Percentiles rank a stretch among this genome's conserved stretches.
phyloP scores from a whole-genome alignment of 1,140 invertebrate species.

The Dolichoris vasculosae region DNA sequence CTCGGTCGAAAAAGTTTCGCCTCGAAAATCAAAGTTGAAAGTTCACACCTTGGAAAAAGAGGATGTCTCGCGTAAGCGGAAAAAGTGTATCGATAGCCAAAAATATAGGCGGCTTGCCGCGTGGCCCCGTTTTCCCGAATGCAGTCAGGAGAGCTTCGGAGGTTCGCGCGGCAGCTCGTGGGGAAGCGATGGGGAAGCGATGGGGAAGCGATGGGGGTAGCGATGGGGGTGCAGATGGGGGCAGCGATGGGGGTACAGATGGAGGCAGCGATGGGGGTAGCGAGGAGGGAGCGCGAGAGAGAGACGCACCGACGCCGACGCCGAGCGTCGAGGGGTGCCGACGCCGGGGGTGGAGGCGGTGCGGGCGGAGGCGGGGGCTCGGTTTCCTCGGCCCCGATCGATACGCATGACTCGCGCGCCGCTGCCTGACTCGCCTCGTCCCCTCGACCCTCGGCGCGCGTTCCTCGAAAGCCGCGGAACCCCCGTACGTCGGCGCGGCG shows the following conservation, averaged over 20 bases:
- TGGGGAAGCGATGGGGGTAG: too few relatives aligned
- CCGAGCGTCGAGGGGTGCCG: not conserved
- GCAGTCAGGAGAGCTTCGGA: not conserved
- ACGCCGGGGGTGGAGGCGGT: not conserved
- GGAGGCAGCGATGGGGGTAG: too few relatives aligned
- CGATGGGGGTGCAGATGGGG: not conserved
- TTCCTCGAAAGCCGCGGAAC: not conserved
- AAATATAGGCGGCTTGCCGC: too few relatives aligned
- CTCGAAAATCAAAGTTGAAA: too few relatives aligned
- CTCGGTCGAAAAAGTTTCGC: too few relatives aligned
- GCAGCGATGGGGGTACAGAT: not conserved
- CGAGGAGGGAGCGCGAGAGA: too few relatives aligned
- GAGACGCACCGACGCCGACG: not conserved
- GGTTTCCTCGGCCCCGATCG: slow-evolving; percentile 51
- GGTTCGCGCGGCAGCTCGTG: not conserved
- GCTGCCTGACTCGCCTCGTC: slow-evolving; percentile 41
- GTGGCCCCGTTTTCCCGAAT: not conserved
- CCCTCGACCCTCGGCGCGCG: slow-evolving; percentile 37
- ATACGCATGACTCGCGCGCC: slow-evolving; percentile 54
- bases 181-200: too few relatives aligned
- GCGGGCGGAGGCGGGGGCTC: slow-evolving; percentile 17
- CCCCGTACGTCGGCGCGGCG: not conserved
- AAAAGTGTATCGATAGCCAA: too few relatives aligned
- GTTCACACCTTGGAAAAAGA: too few relatives aligned
- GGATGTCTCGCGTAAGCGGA: too few relatives aligned